A percentile compares a stretch with the other conserved stretches of the same genome.
phyloP scores from a whole-genome alignment of 2,888 invertebrate genomes.

The Smittia aterrima region DNA sequence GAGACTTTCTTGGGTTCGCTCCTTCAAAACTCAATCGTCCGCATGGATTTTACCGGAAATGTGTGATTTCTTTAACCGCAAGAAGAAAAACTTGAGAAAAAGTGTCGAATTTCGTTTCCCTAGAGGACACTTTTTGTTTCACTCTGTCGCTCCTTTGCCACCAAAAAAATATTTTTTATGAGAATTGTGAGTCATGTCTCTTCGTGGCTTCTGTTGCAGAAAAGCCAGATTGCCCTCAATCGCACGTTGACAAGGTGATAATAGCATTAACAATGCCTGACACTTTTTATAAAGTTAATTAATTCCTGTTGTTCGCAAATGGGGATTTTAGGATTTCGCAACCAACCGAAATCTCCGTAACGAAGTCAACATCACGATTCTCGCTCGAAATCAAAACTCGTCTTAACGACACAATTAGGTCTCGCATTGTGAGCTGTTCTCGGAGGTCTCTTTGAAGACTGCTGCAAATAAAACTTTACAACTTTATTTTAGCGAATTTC shows the following conservation, averaged over 20 bases:
- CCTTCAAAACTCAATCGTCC: not conserved
- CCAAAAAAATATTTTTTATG: not conserved
- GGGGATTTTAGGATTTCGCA: not conserved
- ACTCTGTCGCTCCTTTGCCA: not conserved
- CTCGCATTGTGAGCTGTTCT: not conserved
- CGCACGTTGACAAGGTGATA: slow-evolving; percentile 28
- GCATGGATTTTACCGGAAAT: slow-evolving; percentile 6
- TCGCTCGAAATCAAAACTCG: not conserved
- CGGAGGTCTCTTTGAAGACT: not conserved
- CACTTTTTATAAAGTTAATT: slow-evolving; percentile 15
- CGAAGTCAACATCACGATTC: slow-evolving; percentile 6
- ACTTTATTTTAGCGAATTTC: not conserved
- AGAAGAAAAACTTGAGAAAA: not conserved
- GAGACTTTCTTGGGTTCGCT: not conserved
- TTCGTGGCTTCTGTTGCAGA: not conserved
- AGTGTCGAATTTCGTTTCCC: not conserved
- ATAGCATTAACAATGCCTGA: slow-evolving; percentile 28
- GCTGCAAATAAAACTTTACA: not conserved
- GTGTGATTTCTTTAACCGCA: slow-evolving; percentile 6
- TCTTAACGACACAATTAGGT: not conserved
- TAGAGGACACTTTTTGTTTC: not conserved
- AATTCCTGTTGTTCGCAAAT: not conserved
- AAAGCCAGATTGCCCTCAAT: slow-evolving; percentile 7
- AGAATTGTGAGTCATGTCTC: slow-evolving; percentile 7
- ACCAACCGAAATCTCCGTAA: not conserved